Evolutionary conservation across 2,888 invertebrate species (phyloP), one percentile per base, ranked within the genome.

Genomic region (Microplitis deprimator): DNA sequence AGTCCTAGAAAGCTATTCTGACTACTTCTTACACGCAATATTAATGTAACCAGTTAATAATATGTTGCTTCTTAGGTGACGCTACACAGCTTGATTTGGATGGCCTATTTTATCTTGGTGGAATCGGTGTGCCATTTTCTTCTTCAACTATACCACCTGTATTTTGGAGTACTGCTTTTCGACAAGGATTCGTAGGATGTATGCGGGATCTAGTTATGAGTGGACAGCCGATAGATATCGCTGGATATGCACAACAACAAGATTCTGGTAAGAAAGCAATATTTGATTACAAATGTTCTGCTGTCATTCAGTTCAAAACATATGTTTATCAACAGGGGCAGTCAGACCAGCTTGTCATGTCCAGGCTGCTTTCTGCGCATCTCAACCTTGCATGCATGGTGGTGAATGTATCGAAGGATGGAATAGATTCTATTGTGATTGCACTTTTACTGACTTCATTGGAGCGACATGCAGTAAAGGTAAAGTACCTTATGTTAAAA

Each of bases 371-470:
- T 95, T 96, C 84, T 96, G 96, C 86, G 93, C 94, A 75, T 95
- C 95, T 67, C 94, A 95, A 16, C 97, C 98, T 0, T 98, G 98
- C 87, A 94, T 96, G 90, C 96, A 98, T 87, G 95, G 95, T 2
- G 97, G 97, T 0, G 91, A 92, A 29, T 98, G 98, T 90, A 91
- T 94, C 5, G 98, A 98, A 89, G 98, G 98, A 0, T 98, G 98
- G 98, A 98, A 98, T 91, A 92, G 98, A 78, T 96, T 96, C 83
- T 93, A 97, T 73, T 98, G 98, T 88, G 98, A 98, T 90, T 98
- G 98, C 89, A 94, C 96, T 8, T 93, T 93, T 59, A 98, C 98
- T 0, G 93, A 95, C 80, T 98, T 94, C 87, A 95, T 95, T 0
- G 98, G 98, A 40, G 95, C 96, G 0, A 97, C 96, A 10, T 98